Base-by-base conservation (phyloP, 2,888 invertebrate species). In the Eupithecia centaureata region DNA sequence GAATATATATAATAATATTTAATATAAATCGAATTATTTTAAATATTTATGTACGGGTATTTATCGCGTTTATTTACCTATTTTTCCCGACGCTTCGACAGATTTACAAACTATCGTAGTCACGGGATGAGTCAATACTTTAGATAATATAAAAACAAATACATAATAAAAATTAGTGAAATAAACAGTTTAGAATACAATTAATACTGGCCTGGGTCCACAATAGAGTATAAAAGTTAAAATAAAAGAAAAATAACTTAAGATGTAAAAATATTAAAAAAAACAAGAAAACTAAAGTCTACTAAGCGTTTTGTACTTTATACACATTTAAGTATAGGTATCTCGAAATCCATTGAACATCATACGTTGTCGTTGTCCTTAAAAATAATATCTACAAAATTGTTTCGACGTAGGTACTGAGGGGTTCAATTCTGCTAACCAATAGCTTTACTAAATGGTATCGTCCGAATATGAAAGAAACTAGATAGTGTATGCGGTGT, bases 291-390 rank as follows among this genome's bases (percentile, higher is more conserved):
- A 27, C 15, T 27, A 28, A 42, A 60, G 32, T 58, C 57, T 59
- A 60, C 47, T 79, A 80, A 81, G 79, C 80, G 77, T 80, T 75
- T 77, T 79, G 74, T 76, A 76, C 73, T 72, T 66, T 70, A 76
- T 68, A 70, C 57, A 74, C 35, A 47, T 62, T 38, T 63, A 73
- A 75, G 77, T 80, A 81, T 77, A n/a, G n/a, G n/a, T n/a, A 79
- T 76, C 78, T 86, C 87, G 72, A 74, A 76, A 75, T 87, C 88
- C 87, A 68, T 82, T 77, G 65, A 77, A 80, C 68, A 80, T 88
- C 88, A 30, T 64, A 74, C 61, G 87, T 87, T 84, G 82, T 86
- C 74, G 73, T 66, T 65, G 47, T 47, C 47, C 22, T 47, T 7
- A 22, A 12, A 18, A 42, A 18, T 22, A 10, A n/a, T 22, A 47